Percentiles rank a stretch among this genome's conserved stretches.
phyloP scores from a whole-genome alignment of 2,113 vertebrate species.

The Canis aureus region DNA sequence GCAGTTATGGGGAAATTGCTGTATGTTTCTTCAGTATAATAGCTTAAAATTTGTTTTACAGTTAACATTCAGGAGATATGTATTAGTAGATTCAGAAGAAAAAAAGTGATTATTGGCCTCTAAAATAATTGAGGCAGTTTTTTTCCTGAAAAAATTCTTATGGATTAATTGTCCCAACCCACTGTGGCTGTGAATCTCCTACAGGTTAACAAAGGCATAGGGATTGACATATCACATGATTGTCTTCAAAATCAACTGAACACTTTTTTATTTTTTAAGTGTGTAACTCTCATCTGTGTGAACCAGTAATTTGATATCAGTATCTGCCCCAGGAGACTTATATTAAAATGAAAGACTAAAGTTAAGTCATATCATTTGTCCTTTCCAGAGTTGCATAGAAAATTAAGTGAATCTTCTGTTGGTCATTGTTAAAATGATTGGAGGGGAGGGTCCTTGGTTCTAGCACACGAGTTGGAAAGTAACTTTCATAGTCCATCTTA shows the following conservation, averaged over 20 bases:
- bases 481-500: not conserved
- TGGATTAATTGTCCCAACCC: not conserved
- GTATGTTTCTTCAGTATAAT: not conserved
- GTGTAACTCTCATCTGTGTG: not conserved
- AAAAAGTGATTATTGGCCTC: not conserved
- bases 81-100: slow-evolving; percentile 27
- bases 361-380: not conserved
- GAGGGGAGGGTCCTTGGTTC: not conserved
- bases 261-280: not conserved
- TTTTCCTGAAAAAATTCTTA: not conserved
- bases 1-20: not conserved
- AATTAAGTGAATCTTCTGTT: not conserved
- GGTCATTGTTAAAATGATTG: not conserved
- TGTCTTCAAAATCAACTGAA: not conserved
- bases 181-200: not conserved
- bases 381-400: not conserved
- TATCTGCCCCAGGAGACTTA: not conserved
- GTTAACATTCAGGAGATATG: not conserved
- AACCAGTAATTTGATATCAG: not conserved
- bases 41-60: not conserved
- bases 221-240: not conserved
- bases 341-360: not conserved
- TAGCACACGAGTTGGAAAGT: not conserved
- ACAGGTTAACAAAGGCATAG: not conserved
- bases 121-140: not conserved